Conservation (phyloP, 2,113 vertebrate species). For the Hippocampus zosterae region DNA sequence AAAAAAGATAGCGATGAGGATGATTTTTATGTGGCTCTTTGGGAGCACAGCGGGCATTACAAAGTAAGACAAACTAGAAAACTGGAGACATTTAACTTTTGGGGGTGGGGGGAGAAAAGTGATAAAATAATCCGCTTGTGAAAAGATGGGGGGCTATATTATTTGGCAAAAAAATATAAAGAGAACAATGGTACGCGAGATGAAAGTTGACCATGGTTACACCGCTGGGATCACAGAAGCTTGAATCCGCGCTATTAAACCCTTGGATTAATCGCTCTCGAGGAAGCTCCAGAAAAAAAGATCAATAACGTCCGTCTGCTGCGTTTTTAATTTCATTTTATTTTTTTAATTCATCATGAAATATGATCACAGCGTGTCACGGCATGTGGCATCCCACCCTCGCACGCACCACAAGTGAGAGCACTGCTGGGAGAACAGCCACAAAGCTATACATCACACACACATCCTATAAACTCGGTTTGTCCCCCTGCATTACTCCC, state of each 20-base stretch:
- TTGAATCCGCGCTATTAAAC: conserved; percentile 4
- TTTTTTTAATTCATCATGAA: conserved; percentile 23
- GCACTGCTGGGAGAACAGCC: conserved; percentile 17
- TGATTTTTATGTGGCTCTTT: conserved; percentile 3
- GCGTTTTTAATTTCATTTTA: conserved; percentile 5
- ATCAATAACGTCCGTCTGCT: conserved; percentile 19
- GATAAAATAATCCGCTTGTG: not conserved
- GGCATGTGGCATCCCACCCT: conserved; percentile 12
- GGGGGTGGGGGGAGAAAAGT: not conserved
- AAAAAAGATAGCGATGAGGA: not conserved
- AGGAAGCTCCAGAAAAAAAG: conserved; percentile 16
- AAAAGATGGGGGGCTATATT: not conserved
- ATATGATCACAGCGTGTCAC: conserved; percentile 36
- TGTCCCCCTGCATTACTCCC: conserved; percentile 25
- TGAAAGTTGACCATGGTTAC: conserved; percentile 1
- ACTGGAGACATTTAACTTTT: conserved; percentile 7
- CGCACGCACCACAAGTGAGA: conserved; percentile 8
- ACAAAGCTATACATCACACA: conserved; percentile 30
- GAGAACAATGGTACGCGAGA: not conserved
- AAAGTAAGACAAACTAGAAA: conserved; percentile 5
- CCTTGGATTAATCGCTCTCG: conserved; percentile 15
- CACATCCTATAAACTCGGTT: conserved; percentile 20
- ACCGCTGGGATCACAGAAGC: conserved; percentile 8
- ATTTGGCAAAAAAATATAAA: not conserved
- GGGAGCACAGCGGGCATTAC: not conserved